Evolutionary conservation across 2,113 vertebrate genomes (phyloP).

Genomic region (Accipiter cooperii): DNA sequence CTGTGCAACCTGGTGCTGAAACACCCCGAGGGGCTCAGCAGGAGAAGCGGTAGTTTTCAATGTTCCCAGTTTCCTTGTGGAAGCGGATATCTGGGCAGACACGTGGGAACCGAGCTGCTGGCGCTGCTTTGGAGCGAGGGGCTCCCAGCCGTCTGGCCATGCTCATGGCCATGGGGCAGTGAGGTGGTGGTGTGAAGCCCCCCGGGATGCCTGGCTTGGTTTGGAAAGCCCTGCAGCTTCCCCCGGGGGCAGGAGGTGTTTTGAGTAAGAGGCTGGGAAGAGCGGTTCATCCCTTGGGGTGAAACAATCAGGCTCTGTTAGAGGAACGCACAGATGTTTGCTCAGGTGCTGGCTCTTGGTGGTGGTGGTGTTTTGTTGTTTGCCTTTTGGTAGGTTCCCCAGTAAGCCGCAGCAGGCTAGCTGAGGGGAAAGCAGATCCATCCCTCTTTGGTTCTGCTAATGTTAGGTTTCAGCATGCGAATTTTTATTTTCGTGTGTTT

Average conservation of each 20-base stretch:
- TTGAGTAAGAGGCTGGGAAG: background rate
- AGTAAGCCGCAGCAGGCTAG: background rate
- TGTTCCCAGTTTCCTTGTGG: background rate
- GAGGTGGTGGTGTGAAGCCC: background rate
- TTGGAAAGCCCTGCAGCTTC: background rate
- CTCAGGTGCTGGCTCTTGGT: background rate
- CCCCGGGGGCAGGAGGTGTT: fast-evolving
- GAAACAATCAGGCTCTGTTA: background rate
- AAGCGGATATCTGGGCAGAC: background rate
- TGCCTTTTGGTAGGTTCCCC: background rate
- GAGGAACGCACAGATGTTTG: background rate
- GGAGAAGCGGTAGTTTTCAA: background rate
- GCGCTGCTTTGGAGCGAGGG: background rate
- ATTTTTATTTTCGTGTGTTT: background rate
- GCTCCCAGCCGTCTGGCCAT: fast-evolving
- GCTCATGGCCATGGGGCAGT: fast-evolving
- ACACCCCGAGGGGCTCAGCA: background rate
- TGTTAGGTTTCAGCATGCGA: fast-evolving
- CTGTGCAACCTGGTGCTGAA: background rate
- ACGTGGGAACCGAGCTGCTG: fast-evolving
- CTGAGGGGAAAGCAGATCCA: background rate
- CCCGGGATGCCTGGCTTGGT: background rate
- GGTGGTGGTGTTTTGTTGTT: background rate
- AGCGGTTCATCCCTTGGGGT: fast-evolving
- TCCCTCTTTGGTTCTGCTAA: background rate